These are phyloP conservation scores for Apamea anceps DNA, from an alignment of 2,888 invertebrate species.

Conservation along the genomic window DNA sequence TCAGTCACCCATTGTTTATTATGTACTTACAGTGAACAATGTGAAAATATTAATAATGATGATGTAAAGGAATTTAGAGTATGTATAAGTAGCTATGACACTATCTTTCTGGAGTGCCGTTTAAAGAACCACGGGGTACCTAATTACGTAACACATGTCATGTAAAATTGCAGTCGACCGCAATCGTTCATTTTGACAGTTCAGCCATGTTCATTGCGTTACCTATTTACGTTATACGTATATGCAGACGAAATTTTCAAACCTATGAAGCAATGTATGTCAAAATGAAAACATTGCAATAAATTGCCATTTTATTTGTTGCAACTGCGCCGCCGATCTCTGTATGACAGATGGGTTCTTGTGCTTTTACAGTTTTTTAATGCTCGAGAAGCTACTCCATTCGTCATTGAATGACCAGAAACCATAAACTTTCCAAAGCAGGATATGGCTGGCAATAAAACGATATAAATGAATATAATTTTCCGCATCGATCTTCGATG, in stretches of 20 bases:
- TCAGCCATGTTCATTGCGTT: not conserved
- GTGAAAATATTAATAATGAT: slow-evolving; percentile 1
- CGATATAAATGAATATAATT: slow-evolving; percentile 46
- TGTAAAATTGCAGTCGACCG: not conserved
- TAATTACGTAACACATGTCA: not conserved
- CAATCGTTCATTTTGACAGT: not conserved
- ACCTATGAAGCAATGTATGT: not conserved
- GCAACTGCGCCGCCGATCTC: not conserved
- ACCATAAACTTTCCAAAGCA: slow-evolving; percentile 20
- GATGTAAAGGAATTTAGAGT: not conserved
- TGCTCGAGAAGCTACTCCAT: not conserved
- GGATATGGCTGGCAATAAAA: slow-evolving; percentile 42
- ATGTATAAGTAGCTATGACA: not conserved
- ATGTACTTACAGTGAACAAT: slow-evolving; percentile 14
- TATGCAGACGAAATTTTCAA: not conserved
- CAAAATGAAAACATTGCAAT: not conserved
- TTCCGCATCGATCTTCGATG: slow-evolving; percentile 50
- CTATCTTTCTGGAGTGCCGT: not conserved
- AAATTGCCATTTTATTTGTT: not conserved
- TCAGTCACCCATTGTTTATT: slow-evolving; percentile 35
- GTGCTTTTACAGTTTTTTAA: slow-evolving; percentile 3
- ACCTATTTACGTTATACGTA: not conserved
- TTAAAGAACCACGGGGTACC: not conserved
- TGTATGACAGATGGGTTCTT: not conserved
- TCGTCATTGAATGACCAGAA: slow-evolving; percentile 19